Evolutionary conservation across 2,888 invertebrate species (phyloP).

Genomic region (Amphipoea oculea): DNA sequence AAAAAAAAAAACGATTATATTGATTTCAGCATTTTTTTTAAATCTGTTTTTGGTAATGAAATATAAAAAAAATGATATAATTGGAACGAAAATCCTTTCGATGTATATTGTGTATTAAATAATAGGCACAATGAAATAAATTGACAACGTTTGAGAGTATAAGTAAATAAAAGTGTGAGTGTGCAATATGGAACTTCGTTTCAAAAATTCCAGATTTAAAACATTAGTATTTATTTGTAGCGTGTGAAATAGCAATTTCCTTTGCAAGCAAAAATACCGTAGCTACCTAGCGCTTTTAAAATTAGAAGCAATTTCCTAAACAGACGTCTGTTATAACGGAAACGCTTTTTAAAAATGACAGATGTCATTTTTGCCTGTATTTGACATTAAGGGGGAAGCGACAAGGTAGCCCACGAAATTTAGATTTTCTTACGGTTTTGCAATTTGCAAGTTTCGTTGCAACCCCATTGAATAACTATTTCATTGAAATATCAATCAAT

Average conservation of each 20-base stretch:
- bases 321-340: too few relatives aligned
- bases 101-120: background rate
- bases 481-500: too few relatives aligned
- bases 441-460: too few relatives aligned
- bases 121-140: background rate
- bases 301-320: background rate
- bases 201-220: background rate
- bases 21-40: background rate
- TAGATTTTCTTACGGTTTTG: too few relatives aligned
- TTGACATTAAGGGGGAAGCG: background rate
- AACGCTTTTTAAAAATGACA: too few relatives aligned
- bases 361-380: background rate
- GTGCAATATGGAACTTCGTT: background rate
- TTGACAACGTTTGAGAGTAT: background rate
- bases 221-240: background rate
- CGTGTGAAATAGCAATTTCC: background rate
- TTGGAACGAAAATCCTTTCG: background rate
- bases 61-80: background rate
- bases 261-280: background rate
- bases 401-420: too few relatives aligned
- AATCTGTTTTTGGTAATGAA: background rate
- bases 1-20: background rate
- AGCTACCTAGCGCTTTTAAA: background rate
- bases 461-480: too few relatives aligned
- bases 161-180: background rate